Conservation (phyloP, 2,113 vertebrate genomes). For the Leucosticte australis region DNA sequence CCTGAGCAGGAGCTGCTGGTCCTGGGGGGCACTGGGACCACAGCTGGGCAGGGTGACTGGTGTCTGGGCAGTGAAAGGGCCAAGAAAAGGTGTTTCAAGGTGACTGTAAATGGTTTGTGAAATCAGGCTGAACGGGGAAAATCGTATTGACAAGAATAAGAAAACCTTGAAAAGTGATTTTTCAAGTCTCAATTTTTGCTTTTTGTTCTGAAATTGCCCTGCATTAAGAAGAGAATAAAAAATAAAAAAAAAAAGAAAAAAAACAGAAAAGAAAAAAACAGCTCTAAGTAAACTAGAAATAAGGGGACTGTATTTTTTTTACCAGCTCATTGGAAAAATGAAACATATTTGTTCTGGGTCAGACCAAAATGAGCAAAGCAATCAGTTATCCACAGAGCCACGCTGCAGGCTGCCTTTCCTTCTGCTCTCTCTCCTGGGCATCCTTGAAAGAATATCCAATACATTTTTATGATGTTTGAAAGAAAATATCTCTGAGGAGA, state of each 20-base stretch:
- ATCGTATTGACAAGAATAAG: constrained; percentile 46
- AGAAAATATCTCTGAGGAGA: constrained; percentile 15
- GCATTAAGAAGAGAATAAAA: background rate
- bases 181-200: constrained; percentile 21
- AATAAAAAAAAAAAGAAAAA: background rate
- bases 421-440: constrained; percentile 27
- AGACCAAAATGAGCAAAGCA: constrained; percentile 58
- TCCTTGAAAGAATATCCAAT: constrained; percentile 41
- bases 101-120: background rate
- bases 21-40: background rate
- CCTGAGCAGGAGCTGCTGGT: rapidly evolving
- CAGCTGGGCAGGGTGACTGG: background rate
- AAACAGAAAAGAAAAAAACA: background rate
- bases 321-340: constrained; percentile 64
- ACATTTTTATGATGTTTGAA: constrained; percentile 44
- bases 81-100: background rate
- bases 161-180: constrained; percentile 35
- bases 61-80: background rate
- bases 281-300: constrained; percentile 51
- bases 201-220: constrained; percentile 57
- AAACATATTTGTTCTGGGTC: constrained; percentile 63
- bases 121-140: constrained; percentile 5
- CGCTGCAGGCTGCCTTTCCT: background rate
- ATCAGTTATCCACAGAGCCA: constrained; percentile 52
- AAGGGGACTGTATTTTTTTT: constrained; percentile 42